Percentiles rank a stretch among this genome's conserved stretches.
Evolutionary conservation across 2,888 invertebrate genomes (phyloP).

Genomic region (Eupithecia abbreviata): DNA sequence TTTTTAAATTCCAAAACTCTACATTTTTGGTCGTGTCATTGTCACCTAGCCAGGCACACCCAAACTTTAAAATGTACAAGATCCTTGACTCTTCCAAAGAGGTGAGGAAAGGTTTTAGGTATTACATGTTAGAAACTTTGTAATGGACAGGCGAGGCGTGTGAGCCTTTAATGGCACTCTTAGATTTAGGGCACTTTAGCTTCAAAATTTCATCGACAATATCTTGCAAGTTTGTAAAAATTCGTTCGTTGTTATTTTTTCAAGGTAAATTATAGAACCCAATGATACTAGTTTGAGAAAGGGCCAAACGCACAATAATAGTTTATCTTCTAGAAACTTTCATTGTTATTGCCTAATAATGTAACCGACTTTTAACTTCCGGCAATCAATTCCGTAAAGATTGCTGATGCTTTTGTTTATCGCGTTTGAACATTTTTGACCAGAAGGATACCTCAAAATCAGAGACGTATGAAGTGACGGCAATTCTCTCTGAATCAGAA

Average conservation of each 20-base stretch:
- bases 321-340: not conserved
- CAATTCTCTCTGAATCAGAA: not conserved
- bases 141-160: conserved; percentile 65
- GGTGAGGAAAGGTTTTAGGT: conserved; percentile 37
- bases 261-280: not conserved
- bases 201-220: not conserved
- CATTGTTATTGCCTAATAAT: not conserved
- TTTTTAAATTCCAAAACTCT: not conserved
- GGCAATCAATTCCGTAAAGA: not conserved
- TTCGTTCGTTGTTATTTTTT: not conserved
- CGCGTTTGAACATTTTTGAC: not conserved
- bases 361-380: not conserved
- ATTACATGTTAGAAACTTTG: conserved; percentile 59
- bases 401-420: not conserved
- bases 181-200: conserved; percentile 33
- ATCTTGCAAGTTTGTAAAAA: not conserved
- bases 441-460: not conserved
- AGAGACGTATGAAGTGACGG: not conserved
- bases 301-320: not conserved
- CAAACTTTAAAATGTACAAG: not conserved
- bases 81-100: conserved; percentile 25
- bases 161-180: conserved; percentile 57
- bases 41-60: not conserved
- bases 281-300: not conserved
- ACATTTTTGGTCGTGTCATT: not conserved